Evolutionary conservation across 2,797 vertebrate genomes (phyloP).

Genomic region (Chrysocyon brachyurus): DNA sequence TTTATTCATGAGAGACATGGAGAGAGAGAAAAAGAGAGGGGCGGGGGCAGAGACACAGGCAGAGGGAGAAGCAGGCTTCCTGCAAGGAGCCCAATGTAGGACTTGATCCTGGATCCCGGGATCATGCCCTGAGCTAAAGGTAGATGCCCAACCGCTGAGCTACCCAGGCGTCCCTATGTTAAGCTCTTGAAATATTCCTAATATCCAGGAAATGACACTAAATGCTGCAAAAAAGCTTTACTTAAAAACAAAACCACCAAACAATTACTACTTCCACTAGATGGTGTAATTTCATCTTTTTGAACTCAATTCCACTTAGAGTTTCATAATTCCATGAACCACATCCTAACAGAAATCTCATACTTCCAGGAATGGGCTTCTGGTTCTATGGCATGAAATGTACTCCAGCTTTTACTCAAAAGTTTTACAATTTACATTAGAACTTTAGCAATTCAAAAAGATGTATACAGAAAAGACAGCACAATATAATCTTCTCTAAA

Average conservation of each 20-base stretch:
- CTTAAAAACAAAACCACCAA: conserved; percentile 65
- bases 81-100: too few species aligned
- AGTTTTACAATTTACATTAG: conserved; percentile 47
- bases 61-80: too few species aligned
- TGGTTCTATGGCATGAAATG: conserved; percentile 34
- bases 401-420: conserved; percentile 62
- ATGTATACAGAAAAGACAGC: neutral
- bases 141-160: too few species aligned
- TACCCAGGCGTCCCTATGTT: neutral
- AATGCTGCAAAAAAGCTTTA: conserved; percentile 59
- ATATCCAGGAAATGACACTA: conserved; percentile 32
- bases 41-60: too few species aligned
- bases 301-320: neutral
- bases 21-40: too few species aligned
- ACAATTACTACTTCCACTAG: conserved; percentile 78
- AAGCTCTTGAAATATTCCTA: conserved; percentile 57
- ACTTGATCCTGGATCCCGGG: too few species aligned
- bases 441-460: conserved; percentile 45
- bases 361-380: conserved; percentile 42
- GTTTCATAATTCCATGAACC: conserved; percentile 56
- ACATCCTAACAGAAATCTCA: conserved; percentile 24
- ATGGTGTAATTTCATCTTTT: conserved; percentile 71
- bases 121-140: too few species aligned
- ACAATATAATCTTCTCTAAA: neutral
- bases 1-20: too few species aligned